Evolutionary conservation across 2,113 vertebrate species (phyloP).

Genomic region (Leuciscus idus): DNA sequence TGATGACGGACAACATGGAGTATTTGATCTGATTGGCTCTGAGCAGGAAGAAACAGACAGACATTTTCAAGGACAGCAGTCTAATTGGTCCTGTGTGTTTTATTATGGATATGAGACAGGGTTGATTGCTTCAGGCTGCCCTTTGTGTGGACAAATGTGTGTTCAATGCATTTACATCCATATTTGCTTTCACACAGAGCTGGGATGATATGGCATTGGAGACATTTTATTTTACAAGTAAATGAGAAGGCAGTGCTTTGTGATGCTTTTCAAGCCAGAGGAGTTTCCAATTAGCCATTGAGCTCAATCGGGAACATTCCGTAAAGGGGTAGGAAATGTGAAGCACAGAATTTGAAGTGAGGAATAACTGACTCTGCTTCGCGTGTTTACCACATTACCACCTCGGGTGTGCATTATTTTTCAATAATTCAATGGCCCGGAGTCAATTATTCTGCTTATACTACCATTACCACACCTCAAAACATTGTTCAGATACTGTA

Average conservation of each 20-base stretch:
- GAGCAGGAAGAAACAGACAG: slow-evolving; percentile 5
- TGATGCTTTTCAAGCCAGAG: slow-evolving; percentile 20
- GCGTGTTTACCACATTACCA: too few relatives aligned
- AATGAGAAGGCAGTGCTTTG: not conserved
- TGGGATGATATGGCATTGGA: not conserved
- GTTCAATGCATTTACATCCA: slow-evolving; percentile 35
- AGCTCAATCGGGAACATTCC: not conserved
- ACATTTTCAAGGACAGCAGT: slow-evolving; percentile 34
- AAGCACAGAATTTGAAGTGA: not conserved
- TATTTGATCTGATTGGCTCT: not conserved
- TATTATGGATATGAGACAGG: slow-evolving; percentile 1
- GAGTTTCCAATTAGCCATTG: slow-evolving; percentile 25
- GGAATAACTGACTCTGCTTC: too few relatives aligned
- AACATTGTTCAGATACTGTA: too few relatives aligned
- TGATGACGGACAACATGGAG: not conserved
- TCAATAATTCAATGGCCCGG: too few relatives aligned
- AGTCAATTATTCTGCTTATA: too few relatives aligned
- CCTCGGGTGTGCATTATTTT: too few relatives aligned
- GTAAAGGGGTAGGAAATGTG: not conserved
- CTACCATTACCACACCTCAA: too few relatives aligned
- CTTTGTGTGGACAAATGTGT: slow-evolving; percentile 27
- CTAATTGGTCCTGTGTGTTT: slow-evolving; percentile 39
- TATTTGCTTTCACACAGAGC: slow-evolving; percentile 17
- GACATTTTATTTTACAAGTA: slow-evolving; percentile 16
- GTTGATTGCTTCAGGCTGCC: not conserved